Evolutionary conservation across 1,140 invertebrate species (phyloP).

Genomic region (Drosophila nannoptera): DNA sequence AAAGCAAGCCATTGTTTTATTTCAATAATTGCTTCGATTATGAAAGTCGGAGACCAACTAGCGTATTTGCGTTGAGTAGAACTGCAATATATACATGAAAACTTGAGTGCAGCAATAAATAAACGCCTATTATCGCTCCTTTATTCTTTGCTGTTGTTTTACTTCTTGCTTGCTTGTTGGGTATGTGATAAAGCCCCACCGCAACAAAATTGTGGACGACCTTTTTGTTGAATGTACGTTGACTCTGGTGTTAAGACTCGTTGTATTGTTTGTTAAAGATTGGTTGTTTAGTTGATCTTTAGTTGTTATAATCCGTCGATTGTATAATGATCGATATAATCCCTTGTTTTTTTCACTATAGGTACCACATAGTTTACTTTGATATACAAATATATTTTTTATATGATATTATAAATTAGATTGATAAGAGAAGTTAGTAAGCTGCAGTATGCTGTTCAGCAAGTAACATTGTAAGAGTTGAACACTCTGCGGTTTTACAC

Average conservation of each 20-base stretch:
- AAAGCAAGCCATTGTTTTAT: constrained; percentile 53
- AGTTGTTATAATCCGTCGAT: too few species aligned
- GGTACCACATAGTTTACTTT: too few species aligned
- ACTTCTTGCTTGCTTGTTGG: background rate
- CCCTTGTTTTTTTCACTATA: too few species aligned
- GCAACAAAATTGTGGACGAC: background rate
- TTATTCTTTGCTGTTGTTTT: constrained; percentile 4
- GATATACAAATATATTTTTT: too few species aligned
- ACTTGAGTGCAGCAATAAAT: constrained; percentile 52
- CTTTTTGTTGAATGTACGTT: background rate
- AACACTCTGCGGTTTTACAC: too few species aligned
- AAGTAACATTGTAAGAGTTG: too few species aligned
- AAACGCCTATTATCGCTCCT: constrained; percentile 27
- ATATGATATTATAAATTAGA: too few species aligned
- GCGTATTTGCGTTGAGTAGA: constrained; percentile 41
- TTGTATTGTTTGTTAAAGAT: constrained; percentile 1
- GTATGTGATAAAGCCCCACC: background rate
- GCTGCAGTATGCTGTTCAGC: too few species aligned
- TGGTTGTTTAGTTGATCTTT: background rate
- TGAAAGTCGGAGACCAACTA: constrained; percentile 34
- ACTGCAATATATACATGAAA: constrained; percentile 41
- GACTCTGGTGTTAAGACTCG: background rate
- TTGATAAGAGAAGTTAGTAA: too few species aligned
- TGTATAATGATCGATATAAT: too few species aligned
- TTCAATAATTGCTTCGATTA: constrained; percentile 1